Evolutionary conservation across 92 coral and sea anemone genomes (phyloP).

Genomic region (Pocillopora meandrina): DNA sequence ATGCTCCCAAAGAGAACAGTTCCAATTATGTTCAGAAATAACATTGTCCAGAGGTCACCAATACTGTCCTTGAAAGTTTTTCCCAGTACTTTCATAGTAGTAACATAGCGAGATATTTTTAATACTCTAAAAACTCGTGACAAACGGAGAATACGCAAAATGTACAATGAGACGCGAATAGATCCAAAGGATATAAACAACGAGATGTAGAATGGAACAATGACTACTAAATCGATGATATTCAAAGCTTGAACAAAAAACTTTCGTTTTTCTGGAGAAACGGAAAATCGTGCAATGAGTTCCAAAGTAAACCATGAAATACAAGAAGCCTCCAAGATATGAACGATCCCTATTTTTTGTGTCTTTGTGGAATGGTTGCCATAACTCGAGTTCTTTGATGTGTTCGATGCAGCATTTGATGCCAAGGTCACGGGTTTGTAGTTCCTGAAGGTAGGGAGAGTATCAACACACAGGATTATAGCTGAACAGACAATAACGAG

Average conservation of each 20-base stretch:
- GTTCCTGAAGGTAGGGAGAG: not conserved
- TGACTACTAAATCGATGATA: conserved; percentile 57
- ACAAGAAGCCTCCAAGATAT: conserved; percentile 44
- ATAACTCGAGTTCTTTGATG: not conserved
- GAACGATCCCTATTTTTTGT: conserved; percentile 8
- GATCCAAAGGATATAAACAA: conserved; percentile 14
- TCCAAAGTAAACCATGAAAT: conserved; percentile 60
- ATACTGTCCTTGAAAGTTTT: conserved; percentile 56
- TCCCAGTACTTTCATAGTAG: conserved; percentile 66
- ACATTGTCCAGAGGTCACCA: conserved; percentile 64
- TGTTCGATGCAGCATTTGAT: not conserved
- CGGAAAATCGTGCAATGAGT: conserved; percentile 41
- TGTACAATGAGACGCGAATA: conserved; percentile 24
- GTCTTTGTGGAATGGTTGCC: not conserved
- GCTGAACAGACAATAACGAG: conserved; percentile 32
- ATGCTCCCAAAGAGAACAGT: conserved; percentile 65
- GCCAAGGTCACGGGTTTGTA: not conserved
- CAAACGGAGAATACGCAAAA: conserved; percentile 58
- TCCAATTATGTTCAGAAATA: conserved; percentile 60
- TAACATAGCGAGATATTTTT: conserved; percentile 62
- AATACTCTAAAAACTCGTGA: conserved; percentile 52
- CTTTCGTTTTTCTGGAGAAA: conserved; percentile 47
- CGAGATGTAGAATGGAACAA: conserved; percentile 57
- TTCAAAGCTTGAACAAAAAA: conserved; percentile 51
- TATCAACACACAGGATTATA: conserved; percentile 30